Conservation (phyloP, 92 coral and sea anemone genomes). For the Zoanthus sociatus region DNA sequence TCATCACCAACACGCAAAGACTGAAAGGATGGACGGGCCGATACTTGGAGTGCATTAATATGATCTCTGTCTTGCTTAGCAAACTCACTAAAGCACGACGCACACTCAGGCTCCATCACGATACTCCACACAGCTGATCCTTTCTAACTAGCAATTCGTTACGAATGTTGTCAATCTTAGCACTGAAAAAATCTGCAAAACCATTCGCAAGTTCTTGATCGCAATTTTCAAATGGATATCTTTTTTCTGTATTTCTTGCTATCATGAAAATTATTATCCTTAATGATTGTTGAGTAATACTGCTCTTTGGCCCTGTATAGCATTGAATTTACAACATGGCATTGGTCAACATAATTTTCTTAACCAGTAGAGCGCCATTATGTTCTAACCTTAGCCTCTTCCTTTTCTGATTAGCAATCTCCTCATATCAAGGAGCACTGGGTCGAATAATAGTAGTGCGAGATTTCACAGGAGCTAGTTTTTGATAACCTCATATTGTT, state of each 20-base stretch:
- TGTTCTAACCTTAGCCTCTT: slow-evolving; percentile 37
- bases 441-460: slow-evolving; percentile 44
- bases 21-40: too few species aligned
- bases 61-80: not conserved
- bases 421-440: slow-evolving; percentile 54
- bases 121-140: too few species aligned
- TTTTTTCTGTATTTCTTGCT: slow-evolving; percentile 7
- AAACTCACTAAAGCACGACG: too few species aligned
- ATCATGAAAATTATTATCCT: slow-evolving; percentile 39
- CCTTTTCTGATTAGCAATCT: slow-evolving; percentile 31
- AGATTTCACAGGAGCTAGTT: slow-evolving; percentile 50
- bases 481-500: slow-evolving; percentile 36
- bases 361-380: slow-evolving; percentile 31
- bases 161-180: too few species aligned
- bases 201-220: slow-evolving; percentile 43
- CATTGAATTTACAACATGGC: slow-evolving; percentile 47
- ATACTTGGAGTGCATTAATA: too few species aligned
- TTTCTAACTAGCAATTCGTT: too few species aligned
- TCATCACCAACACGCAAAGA: too few species aligned
- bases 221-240: slow-evolving; percentile 52
- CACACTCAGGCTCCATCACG: too few species aligned
- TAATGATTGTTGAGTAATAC: slow-evolving; percentile 36
- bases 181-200: not conserved
- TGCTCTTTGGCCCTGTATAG: slow-evolving; percentile 8
- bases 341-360: slow-evolving; percentile 24